Evolutionary conservation across 2,888 invertebrate species (phyloP), one percentile per base, ranked within the genome.

Genomic region (Hemistola chrysoprasaria): DNA sequence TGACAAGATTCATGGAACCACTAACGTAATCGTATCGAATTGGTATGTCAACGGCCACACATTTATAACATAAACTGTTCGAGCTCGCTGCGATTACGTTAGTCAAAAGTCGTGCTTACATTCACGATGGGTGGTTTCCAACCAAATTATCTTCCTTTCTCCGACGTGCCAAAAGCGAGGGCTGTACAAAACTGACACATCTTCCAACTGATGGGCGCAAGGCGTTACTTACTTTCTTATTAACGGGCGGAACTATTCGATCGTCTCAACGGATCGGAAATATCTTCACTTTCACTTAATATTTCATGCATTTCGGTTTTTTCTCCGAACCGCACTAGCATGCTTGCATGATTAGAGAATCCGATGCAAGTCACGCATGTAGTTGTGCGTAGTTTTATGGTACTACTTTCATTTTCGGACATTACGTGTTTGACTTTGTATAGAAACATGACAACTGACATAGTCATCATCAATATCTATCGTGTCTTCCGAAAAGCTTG

Each of bases 311-410:
- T 44, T 44, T 44, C 43, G 34, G 29, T 44, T 44, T 21, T 33
- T 38, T 22, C 16, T 11, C 28, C 32, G 16, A 31, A 32, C 27
- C 27, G 24, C 31, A 8, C 32, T 24, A 20, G 46, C 46, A 47
- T 47, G 46, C 23, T 41, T 47, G 46, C 46, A 47, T 47, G 46
- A 28, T 41, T 27, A 10, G 16, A 28, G 20, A 32, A 38, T 40
- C 24, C 21, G 38, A 41, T 40, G 29, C 30, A 22, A 28, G 34
- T 41, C 40, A 47, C 38, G 46, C 46, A 47, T 41, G 41, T 27
- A 39, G 7, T 32, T 41, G 24, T 8, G 25, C 37, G 38, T 29
- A 29, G 24, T 16, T 20, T 33, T 22, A 23, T 35, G 22, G 30
- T 25, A 32, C 11, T 11, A 28, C 36, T 36, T 36, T 36, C 36